These are phyloP conservation scores for Drosophila parthenogenetica DNA, from an alignment of 2,888 invertebrate genomes.

Conservation along the genomic window DNA sequence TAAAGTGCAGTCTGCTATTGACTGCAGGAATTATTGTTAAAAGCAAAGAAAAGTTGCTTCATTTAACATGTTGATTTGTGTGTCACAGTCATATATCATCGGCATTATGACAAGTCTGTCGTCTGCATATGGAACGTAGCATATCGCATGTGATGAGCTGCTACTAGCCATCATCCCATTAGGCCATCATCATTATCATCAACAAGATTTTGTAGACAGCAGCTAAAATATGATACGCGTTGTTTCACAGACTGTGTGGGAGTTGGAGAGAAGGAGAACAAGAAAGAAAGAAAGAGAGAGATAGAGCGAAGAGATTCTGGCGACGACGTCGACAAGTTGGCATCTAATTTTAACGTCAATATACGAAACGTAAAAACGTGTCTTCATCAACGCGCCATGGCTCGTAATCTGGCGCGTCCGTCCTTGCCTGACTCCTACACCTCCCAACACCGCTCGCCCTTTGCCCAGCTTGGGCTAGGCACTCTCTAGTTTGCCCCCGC, in stretches of 20 bases:
- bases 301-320: slow-evolving; percentile 17
- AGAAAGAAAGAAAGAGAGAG: background rate
- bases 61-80: slow-evolving; percentile 68
- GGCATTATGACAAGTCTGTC: slow-evolving; percentile 55
- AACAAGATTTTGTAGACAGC: slow-evolving; percentile 50
- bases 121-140: slow-evolving; percentile 31
- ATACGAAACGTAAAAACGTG: slow-evolving; percentile 77
- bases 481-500: slow-evolving; percentile 44
- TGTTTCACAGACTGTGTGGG: slow-evolving; percentile 45
- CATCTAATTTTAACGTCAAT: slow-evolving; percentile 80
- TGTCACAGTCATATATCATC: slow-evolving; percentile 71
- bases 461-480: background rate
- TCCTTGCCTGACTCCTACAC: slow-evolving; percentile 5
- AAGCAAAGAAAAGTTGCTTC: slow-evolving; percentile 30
- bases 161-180: slow-evolving; percentile 25
- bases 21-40: slow-evolving; percentile 3
- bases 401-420: slow-evolving; percentile 62
- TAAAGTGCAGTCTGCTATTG: slow-evolving; percentile 20
- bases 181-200: slow-evolving; percentile 43
- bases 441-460: background rate
- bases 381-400: slow-evolving; percentile 67
- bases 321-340: slow-evolving; percentile 69
- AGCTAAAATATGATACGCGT: slow-evolving; percentile 75
- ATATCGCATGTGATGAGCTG: slow-evolving; percentile 16
- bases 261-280: background rate